Percentiles rank a stretch among this genome's conserved stretches.
phyloP scores from a whole-genome alignment of 2,888 invertebrate species.

The Latrodectus hesperus region DNA sequence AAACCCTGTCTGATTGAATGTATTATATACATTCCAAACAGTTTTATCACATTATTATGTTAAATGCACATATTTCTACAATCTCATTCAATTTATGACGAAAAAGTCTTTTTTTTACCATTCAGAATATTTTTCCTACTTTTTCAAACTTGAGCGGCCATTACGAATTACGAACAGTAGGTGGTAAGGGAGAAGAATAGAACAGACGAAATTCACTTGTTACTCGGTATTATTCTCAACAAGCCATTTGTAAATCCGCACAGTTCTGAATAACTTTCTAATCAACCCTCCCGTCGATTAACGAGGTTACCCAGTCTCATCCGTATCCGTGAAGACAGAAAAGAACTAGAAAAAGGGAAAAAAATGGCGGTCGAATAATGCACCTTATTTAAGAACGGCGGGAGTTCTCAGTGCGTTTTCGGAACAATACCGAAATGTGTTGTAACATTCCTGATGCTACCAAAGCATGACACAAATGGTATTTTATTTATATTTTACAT shows the following conservation, averaged over 20 bases:
- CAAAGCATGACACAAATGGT: slow-evolving; percentile 44
- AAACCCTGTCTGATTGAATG: too few relatives aligned
- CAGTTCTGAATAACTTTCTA: slow-evolving; percentile 24
- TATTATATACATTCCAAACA: too few relatives aligned
- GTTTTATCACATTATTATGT: too few relatives aligned
- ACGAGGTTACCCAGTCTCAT: slow-evolving; percentile 30
- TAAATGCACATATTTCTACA: too few relatives aligned
- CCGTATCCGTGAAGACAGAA: slow-evolving; percentile 31
- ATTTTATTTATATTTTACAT: slow-evolving; percentile 14
- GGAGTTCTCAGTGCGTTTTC: slow-evolving; percentile 14
- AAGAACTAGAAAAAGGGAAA: background rate
- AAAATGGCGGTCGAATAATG: slow-evolving; percentile 32
- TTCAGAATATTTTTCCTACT: too few relatives aligned
- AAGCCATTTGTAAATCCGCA: background rate
- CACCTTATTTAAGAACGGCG: slow-evolving; percentile 41
- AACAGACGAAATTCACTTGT: too few relatives aligned
- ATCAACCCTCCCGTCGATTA: slow-evolving; percentile 26
- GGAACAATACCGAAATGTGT: slow-evolving; percentile 50
- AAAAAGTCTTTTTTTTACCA: too few relatives aligned
- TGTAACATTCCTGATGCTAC: slow-evolving; percentile 35
- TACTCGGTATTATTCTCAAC: too few relatives aligned
- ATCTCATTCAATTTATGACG: too few relatives aligned
- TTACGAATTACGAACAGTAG: too few relatives aligned
- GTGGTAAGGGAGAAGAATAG: too few relatives aligned
- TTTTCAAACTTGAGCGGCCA: too few relatives aligned